Percentiles rank a stretch among this genome's conserved stretches.
Conservation (phyloP, 1,140 invertebrate genomes). For the Pachyrhynchus sulphureomaculatus region DNA sequence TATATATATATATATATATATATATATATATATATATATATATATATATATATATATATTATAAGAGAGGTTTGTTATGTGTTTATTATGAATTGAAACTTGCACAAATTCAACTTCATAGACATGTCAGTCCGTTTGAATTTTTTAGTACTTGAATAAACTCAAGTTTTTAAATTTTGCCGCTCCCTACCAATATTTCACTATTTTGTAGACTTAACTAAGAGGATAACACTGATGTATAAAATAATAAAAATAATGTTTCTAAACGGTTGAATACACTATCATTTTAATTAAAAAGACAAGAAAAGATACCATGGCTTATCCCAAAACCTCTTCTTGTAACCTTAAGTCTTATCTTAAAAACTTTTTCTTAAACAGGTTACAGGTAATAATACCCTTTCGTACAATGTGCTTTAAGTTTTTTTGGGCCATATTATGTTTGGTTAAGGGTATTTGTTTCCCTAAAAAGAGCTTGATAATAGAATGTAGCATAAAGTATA, state of each 20-base stretch:
- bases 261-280: conserved; percentile 22
- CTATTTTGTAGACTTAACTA: conserved; percentile 3
- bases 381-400: conserved; percentile 25
- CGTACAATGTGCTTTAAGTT: not conserved
- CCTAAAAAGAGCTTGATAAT: too few species aligned
- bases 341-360: conserved; percentile 7
- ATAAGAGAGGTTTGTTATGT: too few species aligned
- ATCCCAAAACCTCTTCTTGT: conserved; percentile 15
- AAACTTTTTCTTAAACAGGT: conserved; percentile 12
- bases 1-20: too few species aligned
- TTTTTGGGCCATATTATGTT: too few species aligned
- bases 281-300: conserved; percentile 31
- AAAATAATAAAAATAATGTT: conserved; percentile 29
- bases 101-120: too few species aligned
- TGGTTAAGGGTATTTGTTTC: too few species aligned
- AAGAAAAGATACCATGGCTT: conserved; percentile 15
- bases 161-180: not conserved
- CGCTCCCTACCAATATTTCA: not conserved
- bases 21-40: too few species aligned
- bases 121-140: too few species aligned
- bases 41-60: too few species aligned
- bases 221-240: not conserved
- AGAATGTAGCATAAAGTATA: too few species aligned
- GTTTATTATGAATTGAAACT: too few species aligned
- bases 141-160: not conserved